Evolutionary conservation across 2,797 vertebrate species (phyloP), one percentile per base, ranked within the genome.

Genomic region (Siniperca scherzeri): DNA sequence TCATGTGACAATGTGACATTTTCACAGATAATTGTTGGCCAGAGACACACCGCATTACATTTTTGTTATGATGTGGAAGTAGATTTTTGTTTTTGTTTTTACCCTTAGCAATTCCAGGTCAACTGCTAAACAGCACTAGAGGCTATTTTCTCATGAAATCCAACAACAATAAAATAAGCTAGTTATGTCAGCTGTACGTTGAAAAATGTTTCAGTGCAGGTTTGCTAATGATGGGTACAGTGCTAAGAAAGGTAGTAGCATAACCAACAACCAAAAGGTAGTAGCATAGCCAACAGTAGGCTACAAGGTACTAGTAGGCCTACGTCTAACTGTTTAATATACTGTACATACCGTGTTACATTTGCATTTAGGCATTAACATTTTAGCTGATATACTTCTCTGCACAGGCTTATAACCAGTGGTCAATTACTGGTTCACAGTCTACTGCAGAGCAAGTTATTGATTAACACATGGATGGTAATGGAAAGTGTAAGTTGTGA

Each of bases 401-500:
- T 67, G n/a, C 16, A n/a, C 4, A 1, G 0, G 11, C 17, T 62
- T 40, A 9, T 42, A 38, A 59, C 69, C 12, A 78, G 17, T 38
- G 13, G 48, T 4, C 36, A 13, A 33, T 44, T 38, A 38, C 52
- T 71, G 19, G 5, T 42, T 52, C 21, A 33, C 12, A 25, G 67
- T 30, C 9, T 27, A 44, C 33, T 70, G 52, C 27, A 42, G 16
- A 22, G 50, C 12, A 68, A 69, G 64, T 40, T 70, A 77, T 33
- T 76, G 64, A 82, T 83, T 74, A 74, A 66, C 40, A 44, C 16
- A 36, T 42, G 14, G 27, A 75, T 11, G 2, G 12, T 44, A 46
- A 62, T 46, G 50, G 27, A 57, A 56, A 46, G 40, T 59, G 11
- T 14, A 69, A 11, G 56, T 16, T 27, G 12, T 38, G 46, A 46